A percentile compares a stretch with the other conserved stretches of the same genome.
phyloP scores from a whole-genome alignment of 2,797 vertebrate genomes.

The Pseudomugil tenellus region DNA sequence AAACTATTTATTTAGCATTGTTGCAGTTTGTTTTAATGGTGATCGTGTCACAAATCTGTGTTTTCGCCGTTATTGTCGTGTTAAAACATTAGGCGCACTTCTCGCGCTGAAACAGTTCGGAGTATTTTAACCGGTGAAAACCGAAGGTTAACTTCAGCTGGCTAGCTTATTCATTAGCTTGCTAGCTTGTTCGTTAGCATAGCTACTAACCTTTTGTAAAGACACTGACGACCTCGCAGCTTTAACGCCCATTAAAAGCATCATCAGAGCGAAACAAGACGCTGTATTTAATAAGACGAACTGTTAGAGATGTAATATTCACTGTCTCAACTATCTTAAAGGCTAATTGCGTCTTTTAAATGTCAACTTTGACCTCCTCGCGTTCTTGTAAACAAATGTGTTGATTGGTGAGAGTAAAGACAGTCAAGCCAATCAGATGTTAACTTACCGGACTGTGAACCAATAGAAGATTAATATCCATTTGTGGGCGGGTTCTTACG shows the following conservation, averaged over 20 bases:
- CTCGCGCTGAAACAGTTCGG: too few relatives aligned
- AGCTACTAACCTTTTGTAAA: conserved; percentile 72
- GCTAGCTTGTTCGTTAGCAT: too few relatives aligned
- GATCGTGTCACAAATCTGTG: too few relatives aligned
- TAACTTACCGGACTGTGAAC: background rate
- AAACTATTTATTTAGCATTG: too few relatives aligned
- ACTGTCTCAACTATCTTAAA: rapidly evolving
- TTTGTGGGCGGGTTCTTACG: conserved; percentile 23
- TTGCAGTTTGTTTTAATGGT: too few relatives aligned
- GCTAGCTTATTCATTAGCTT: conserved; percentile 28
- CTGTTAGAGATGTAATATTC: rapidly evolving
- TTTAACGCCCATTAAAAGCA: conserved; percentile 48
- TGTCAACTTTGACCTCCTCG: conserved; percentile 20
- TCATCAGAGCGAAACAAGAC: background rate
- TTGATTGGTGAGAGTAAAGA: conserved; percentile 23
- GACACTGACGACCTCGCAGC: conserved; percentile 43
- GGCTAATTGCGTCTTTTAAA: background rate
- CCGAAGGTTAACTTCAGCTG: background rate
- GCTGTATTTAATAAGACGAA: too few relatives aligned
- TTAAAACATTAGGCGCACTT: too few relatives aligned
- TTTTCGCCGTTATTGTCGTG: too few relatives aligned
- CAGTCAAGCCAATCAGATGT: conserved; percentile 40
- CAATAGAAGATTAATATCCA: conserved; percentile 39
- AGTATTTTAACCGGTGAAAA: background rate
- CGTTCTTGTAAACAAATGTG: conserved; percentile 26